Evolutionary conservation across 1,140 invertebrate genomes (phyloP).

Genomic region (Tetramorium simillimum): DNA sequence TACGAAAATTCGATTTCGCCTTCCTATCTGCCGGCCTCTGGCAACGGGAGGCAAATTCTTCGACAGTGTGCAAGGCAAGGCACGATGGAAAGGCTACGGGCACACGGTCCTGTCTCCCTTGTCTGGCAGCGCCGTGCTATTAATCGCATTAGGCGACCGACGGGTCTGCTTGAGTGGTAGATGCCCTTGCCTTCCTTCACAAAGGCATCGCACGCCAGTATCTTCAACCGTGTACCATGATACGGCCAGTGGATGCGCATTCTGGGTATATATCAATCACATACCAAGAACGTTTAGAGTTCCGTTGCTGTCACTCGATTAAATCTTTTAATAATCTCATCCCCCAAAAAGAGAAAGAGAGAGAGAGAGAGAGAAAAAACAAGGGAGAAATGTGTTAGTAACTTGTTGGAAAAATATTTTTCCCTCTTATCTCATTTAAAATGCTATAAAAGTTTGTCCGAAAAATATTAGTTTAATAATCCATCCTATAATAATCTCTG

Average conservation of each 20-base stretch:
- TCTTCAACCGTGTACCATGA: constrained; percentile 40
- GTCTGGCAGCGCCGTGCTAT: constrained; percentile 75
- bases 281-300: constrained; percentile 50
- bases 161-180: constrained; percentile 73
- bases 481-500: not conserved
- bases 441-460: not conserved
- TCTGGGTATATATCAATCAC: constrained; percentile 50
- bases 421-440: not conserved
- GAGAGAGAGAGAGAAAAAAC: not conserved
- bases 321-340: constrained; percentile 49
- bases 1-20: constrained; percentile 71
- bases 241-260: constrained; percentile 49
- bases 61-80: constrained; percentile 36
- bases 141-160: constrained; percentile 81
- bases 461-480: constrained; percentile 1
- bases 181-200: constrained; percentile 65
- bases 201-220: constrained; percentile 59
- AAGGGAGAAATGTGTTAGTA: not conserved
- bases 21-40: constrained; percentile 33
- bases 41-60: constrained; percentile 67
- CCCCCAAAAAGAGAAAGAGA: not conserved
- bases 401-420: not conserved
- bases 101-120: constrained; percentile 68
- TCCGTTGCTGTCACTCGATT: constrained; percentile 51
- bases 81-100: constrained; percentile 51